Conservation (phyloP, 2,113 vertebrate species). For the Coptodon rendalli region DNA sequence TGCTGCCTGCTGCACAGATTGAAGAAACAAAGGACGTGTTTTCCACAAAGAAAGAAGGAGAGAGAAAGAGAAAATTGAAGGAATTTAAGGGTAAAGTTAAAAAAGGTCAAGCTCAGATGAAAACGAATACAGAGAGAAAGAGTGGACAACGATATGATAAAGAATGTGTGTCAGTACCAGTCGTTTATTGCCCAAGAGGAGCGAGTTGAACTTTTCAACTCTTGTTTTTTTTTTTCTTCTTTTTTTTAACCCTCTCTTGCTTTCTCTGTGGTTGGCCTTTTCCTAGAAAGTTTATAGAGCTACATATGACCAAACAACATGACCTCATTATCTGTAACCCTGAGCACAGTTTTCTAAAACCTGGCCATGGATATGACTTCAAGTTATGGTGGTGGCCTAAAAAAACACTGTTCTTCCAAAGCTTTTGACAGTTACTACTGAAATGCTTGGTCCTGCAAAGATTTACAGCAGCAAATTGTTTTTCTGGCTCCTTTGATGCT, state of each 20-base stretch:
- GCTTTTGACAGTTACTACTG: not conserved
- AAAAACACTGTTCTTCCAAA: not conserved
- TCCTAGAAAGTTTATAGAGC: not conserved
- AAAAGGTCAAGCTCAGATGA: not conserved
- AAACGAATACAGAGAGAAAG: not conserved
- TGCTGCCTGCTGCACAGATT: conserved; percentile 44
- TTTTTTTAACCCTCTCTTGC: not conserved
- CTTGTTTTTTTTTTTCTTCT: not conserved
- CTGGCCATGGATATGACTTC: not conserved
- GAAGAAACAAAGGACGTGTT: conserved; percentile 2
- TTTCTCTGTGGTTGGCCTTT: not conserved
- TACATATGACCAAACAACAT: not conserved
- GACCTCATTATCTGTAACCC: not conserved
- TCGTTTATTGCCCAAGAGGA: conserved; percentile 77
- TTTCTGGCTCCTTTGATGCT: not conserved
- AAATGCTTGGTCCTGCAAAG: not conserved
- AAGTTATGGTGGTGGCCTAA: not conserved
- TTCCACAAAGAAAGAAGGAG: not conserved
- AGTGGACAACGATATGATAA: conserved; percentile 16
- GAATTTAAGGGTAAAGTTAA: not conserved
- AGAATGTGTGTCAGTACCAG: conserved; percentile 38
- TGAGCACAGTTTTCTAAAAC: not conserved
- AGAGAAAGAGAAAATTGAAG: not conserved
- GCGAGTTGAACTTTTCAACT: conserved; percentile 95
- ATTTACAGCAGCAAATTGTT: not conserved